Base-by-base conservation (phyloP, 2,888 invertebrate genomes). In the Rhaphigaster nebulosa region DNA sequence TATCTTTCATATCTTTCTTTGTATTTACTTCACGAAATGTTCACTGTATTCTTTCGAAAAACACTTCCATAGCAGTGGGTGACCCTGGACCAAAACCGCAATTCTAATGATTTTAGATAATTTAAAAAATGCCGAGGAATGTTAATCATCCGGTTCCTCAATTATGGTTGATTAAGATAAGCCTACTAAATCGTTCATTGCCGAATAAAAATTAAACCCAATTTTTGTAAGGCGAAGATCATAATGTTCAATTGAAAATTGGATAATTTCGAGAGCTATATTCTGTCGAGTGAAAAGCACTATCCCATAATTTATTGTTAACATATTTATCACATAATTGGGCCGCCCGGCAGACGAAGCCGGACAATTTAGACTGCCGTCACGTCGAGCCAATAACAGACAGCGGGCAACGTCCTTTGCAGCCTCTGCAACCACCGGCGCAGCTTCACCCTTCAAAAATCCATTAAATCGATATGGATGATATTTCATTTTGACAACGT, bases 311-410 rank as follows among this genome's bases (percentile, higher is more conserved):
- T 65, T 65, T 29, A 65, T 34, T 70, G 70, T 34, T 34, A 70
- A 70, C 70, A 70, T 70, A 34, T 70, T 70, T 70, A 34, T 34
- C 70, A 70, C 34, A 20, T 34, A 70, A 70, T 70, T 70, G 70
- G 70, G 6, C 20, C 15, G 34, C n/a, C n/a, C 15, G 65, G 34
- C 3, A 34, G 70, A 70, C 70, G 70, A 70, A 70, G 34, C 34
- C 18, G 70, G 70, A 70, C 70, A 70, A 70, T 70, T 70, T 70
- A 34, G 18, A 70, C 18, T 20, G 70, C 5, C 34, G 70, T 70
- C 70, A 70, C 70, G 70, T 70, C 34, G 70, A 20, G 8, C 18
- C 70, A 70, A 70, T 70, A 70, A 70, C 70, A 70, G 70, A 34
- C 70, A 70, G 5, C 70, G 20, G 70, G 70, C 34, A 34, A 20